Evolutionary conservation across 2,888 invertebrate genomes (phyloP).

Genomic region (Perizoma flavofasciatum): DNA sequence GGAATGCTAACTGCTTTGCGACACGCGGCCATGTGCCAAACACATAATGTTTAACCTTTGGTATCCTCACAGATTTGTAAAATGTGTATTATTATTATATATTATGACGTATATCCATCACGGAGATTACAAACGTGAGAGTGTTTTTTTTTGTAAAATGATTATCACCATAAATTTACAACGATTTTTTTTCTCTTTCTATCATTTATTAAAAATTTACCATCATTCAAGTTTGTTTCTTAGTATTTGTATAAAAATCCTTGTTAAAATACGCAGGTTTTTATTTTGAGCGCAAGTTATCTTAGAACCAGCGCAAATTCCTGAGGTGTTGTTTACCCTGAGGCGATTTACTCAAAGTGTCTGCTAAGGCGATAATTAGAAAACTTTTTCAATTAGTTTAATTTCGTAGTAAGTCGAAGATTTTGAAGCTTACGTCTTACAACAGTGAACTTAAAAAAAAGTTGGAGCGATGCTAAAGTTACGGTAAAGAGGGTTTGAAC

Average conservation of each 20-base stretch:
- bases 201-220: background rate
- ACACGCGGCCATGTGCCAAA: too few relatives aligned
- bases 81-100: too few relatives aligned
- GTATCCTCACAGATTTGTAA: too few relatives aligned
- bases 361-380: conserved; percentile 82
- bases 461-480: conserved; percentile 24
- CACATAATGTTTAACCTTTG: too few relatives aligned
- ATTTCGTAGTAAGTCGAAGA: conserved; percentile 76
- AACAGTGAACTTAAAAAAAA: conserved; percentile 49
- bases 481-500: conserved; percentile 16
- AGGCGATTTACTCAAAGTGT: conserved; percentile 82
- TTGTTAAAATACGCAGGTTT: conserved; percentile 7
- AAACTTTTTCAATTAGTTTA: conserved; percentile 83
- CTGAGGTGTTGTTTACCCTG: conserved; percentile 81
- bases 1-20: too few relatives aligned
- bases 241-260: background rate
- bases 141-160: too few relatives aligned
- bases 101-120: too few relatives aligned
- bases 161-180: too few relatives aligned
- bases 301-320: conserved; percentile 50
- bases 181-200: too few relatives aligned
- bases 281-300: conserved; percentile 17
- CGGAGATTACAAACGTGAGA: too few relatives aligned
- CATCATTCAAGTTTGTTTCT: too few relatives aligned
- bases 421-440: conserved; percentile 73